These are phyloP conservation scores for Caenorhabditis drosophilae DNA, from an alignment of 2,888 invertebrate genomes.

Conservation along the genomic window DNA sequence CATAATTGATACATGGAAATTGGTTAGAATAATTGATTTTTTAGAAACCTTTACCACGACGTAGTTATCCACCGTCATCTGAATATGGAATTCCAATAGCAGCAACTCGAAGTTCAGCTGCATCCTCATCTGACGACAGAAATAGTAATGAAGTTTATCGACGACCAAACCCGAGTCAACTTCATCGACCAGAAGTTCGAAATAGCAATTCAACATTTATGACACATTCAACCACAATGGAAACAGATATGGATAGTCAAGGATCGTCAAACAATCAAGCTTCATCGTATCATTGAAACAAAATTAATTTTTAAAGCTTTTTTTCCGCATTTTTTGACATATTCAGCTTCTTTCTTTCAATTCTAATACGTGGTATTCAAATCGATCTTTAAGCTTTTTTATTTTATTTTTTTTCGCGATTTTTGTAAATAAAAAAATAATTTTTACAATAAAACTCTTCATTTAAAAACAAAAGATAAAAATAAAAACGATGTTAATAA, in stretches of 20 bases:
- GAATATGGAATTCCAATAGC: constrained; percentile 25
- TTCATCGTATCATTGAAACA: constrained; percentile 45
- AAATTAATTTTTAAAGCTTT: constrained; percentile 1
- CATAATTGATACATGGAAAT: background rate
- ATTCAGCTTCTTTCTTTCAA: no score
- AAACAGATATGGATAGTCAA: constrained; percentile 48
- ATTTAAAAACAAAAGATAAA: no score
- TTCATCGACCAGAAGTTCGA: constrained; percentile 31
- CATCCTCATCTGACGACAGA: constrained; percentile 16
- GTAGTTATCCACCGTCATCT: constrained; percentile 3
- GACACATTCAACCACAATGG: constrained; percentile 48
- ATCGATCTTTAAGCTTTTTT: no score
- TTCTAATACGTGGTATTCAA: no score
- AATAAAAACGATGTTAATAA: no score
- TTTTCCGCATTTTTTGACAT: no score
- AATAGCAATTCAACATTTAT: constrained; percentile 43
- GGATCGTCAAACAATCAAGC: constrained; percentile 39
- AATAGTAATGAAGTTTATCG: constrained; percentile 33
- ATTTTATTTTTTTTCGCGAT: constrained; percentile 5
- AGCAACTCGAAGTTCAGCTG: constrained; percentile 12
- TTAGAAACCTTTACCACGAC: no score
- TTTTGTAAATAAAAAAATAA: no score
- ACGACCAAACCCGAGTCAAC: constrained; percentile 13
- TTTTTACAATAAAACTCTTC: no score
- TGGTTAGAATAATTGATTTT: no score